Evolutionary conservation across 92 coral and sea anemone species (phyloP).

Genomic region (Phenganax marumi): DNA sequence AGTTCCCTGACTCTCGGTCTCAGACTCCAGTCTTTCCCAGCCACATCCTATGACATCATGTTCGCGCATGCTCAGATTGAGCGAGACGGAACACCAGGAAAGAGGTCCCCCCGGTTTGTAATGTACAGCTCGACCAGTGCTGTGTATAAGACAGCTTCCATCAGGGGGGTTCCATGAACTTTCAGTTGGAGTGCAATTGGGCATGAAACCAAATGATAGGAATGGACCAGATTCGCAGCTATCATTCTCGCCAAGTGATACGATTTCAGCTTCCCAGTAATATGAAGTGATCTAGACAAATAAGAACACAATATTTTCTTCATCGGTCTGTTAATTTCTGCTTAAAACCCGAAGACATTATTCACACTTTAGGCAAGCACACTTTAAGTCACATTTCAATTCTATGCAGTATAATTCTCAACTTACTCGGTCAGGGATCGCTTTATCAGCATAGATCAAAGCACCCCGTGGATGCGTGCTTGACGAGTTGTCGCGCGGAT

Average conservation of each 20-base stretch:
- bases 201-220: constrained; percentile 87
- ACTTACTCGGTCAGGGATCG: constrained; percentile 76
- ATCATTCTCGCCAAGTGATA: constrained; percentile 66
- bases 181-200: constrained; percentile 51
- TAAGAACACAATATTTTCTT: neutral
- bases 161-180: constrained; percentile 78
- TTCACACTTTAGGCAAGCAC: neutral
- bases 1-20: constrained; percentile 44
- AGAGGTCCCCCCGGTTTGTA: constrained; percentile 86
- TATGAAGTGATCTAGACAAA: constrained; percentile 74
- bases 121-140: constrained; percentile 89
- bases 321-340: neutral
- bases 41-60: constrained; percentile 92
- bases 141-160: constrained; percentile 89
- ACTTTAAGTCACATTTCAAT: neutral
- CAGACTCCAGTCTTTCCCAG: constrained; percentile 55
- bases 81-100: constrained; percentile 77
- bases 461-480: constrained; percentile 77
- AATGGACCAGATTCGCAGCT: constrained; percentile 66
- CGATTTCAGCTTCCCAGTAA: constrained; percentile 93
- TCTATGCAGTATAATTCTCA: too few species aligned
- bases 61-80: constrained; percentile 66
- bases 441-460: constrained; percentile 66
- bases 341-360: neutral
- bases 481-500: constrained; percentile 54